These are phyloP conservation scores for Cavia aperea DNA, from an alignment of 2,113 vertebrate species.

Conservation along the genomic window DNA sequence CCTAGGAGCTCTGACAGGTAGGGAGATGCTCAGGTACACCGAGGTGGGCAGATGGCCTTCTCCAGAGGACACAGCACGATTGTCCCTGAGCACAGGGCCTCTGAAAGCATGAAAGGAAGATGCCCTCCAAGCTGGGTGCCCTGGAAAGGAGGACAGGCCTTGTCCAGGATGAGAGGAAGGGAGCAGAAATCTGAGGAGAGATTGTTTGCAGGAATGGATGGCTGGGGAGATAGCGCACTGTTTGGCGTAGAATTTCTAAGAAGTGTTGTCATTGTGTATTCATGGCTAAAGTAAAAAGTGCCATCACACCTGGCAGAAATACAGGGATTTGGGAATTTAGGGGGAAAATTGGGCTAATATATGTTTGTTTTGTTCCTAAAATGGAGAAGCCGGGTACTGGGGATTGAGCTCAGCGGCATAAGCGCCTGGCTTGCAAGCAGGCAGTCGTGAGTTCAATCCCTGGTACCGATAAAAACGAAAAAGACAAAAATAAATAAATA, in stretches of 20 bases:
- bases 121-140: background rate
- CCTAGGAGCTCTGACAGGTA: slow-evolving; percentile 35
- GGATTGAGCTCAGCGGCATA: too few relatives aligned
- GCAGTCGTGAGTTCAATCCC: too few relatives aligned
- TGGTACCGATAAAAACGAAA: too few relatives aligned
- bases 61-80: slow-evolving; percentile 30
- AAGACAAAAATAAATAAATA: too few relatives aligned
- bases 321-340: background rate
- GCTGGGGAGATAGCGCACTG: background rate
- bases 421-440: too few relatives aligned
- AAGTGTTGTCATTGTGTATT: slow-evolving; percentile 32
- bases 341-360: slow-evolving; percentile 7
- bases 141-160: background rate
- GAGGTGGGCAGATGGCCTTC: slow-evolving; percentile 50
- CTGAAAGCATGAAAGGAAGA: background rate
- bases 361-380: slow-evolving; percentile 36
- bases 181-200: background rate
- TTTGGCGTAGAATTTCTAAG: slow-evolving; percentile 44
- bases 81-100: slow-evolving; percentile 33
- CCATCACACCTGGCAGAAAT: background rate
- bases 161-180: background rate
- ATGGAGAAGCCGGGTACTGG: background rate
- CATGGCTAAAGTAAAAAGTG: background rate
- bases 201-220: background rate
- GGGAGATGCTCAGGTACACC: slow-evolving; percentile 7